These are phyloP conservation scores for Drosophila barbarae DNA, from an alignment of 2,888 invertebrate species.

Conservation along the genomic window DNA sequence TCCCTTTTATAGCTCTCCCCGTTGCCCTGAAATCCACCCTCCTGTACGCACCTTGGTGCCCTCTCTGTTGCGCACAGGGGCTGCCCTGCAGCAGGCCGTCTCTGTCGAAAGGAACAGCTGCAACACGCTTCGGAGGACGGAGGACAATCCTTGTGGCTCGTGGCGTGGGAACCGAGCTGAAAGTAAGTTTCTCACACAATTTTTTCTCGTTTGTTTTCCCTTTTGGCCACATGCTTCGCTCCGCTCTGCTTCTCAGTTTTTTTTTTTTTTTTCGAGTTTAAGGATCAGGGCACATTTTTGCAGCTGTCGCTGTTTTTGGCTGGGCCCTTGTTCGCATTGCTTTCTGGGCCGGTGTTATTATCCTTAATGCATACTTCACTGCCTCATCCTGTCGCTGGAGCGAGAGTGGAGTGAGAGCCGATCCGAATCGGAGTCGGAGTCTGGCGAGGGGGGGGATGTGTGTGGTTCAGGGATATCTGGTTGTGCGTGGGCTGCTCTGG, in stretches of 20 bases:
- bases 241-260: slow-evolving; percentile 51
- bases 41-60: slow-evolving; percentile 48
- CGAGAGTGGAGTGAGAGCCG: slow-evolving; percentile 23
- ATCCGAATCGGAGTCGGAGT: slow-evolving; percentile 18
- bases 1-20: slow-evolving; percentile 66
- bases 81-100: slow-evolving; percentile 33
- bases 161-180: slow-evolving; percentile 79
- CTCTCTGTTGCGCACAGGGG: slow-evolving; percentile 44
- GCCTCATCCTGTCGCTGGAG: slow-evolving; percentile 63
- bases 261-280: slow-evolving; percentile 56
- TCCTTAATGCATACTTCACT: slow-evolving; percentile 75
- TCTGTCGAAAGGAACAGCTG: slow-evolving; percentile 58
- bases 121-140: slow-evolving; percentile 62
- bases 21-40: slow-evolving; percentile 62
- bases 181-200: slow-evolving; percentile 79
- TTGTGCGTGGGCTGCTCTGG: slow-evolving; percentile 61
- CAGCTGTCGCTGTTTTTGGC: slow-evolving; percentile 76
- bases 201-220: slow-evolving; percentile 74
- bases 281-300: slow-evolving; percentile 76
- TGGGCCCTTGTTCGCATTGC: slow-evolving; percentile 42
- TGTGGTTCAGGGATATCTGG: slow-evolving; percentile 21
- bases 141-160: slow-evolving; percentile 79
- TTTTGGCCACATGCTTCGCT: slow-evolving; percentile 78
- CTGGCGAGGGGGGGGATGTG: slow-evolving; percentile 16
- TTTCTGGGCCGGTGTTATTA: slow-evolving; percentile 72